phyloP scores from a whole-genome alignment of 2,113 vertebrate genomes.

The Larimichthys crocea region DNA sequence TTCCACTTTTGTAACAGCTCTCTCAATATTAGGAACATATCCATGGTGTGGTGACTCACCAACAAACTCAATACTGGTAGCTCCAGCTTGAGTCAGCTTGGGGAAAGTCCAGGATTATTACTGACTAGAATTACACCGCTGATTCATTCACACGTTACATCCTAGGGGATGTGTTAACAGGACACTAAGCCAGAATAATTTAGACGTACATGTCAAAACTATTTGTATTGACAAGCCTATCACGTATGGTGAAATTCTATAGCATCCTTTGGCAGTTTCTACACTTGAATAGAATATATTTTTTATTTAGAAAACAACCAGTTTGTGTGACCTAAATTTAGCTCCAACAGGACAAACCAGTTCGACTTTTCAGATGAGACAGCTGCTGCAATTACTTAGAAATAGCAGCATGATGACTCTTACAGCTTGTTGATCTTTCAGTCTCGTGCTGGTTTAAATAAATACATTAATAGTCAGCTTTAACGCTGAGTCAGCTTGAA shows the following conservation, averaged over 20 bases:
- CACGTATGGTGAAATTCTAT: not conserved
- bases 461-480: not conserved
- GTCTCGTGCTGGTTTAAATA: constrained; percentile 9
- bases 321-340: constrained; percentile 6
- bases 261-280: not conserved
- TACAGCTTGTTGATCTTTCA: not conserved
- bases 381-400: constrained; percentile 20
- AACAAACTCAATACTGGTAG: constrained; percentile 68
- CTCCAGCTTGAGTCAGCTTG: constrained; percentile 72
- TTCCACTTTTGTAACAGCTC: constrained; percentile 41
- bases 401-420: constrained; percentile 5
- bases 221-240: not conserved
- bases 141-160: constrained; percentile 64
- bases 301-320: not conserved
- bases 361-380: constrained; percentile 26
- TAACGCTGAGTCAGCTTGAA: constrained; percentile 11
- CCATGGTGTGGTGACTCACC: constrained; percentile 62
- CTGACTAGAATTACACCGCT: constrained; percentile 53
- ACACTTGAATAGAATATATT: not conserved
- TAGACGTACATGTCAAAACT: not conserved
- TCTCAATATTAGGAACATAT: constrained; percentile 57
- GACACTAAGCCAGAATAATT: constrained; percentile 22
- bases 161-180: constrained; percentile 42
- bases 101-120: constrained; percentile 82
- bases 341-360: constrained; percentile 50